Conservation (phyloP, 2,797 vertebrate species). For the Discoglossus pictus region DNA sequence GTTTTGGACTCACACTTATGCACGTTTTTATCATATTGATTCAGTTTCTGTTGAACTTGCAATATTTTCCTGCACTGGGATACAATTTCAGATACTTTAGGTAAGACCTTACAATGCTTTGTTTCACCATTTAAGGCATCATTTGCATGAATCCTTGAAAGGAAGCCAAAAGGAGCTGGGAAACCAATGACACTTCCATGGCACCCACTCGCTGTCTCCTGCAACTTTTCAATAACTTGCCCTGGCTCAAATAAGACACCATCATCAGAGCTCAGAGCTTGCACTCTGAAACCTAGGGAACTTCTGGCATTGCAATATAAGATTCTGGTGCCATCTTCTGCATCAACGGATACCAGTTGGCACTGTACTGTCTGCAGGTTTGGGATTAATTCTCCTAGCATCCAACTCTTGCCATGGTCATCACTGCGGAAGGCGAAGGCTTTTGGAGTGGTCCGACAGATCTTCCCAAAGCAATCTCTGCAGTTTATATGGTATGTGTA, state of each 20-base stretch:
- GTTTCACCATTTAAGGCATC: neutral
- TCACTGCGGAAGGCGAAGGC: slow-evolving; percentile 92
- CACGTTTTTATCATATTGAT: neutral
- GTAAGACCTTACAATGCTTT: neutral
- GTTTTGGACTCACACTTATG: neutral
- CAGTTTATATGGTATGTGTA: slow-evolving; percentile 91
- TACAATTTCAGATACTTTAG: neutral
- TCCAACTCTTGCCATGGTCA: slow-evolving; percentile 84
- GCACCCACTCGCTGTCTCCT: slow-evolving; percentile 85
- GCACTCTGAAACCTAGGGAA: slow-evolving; percentile 83
- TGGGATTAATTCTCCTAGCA: slow-evolving; percentile 79
- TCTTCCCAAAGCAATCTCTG: slow-evolving; percentile 83
- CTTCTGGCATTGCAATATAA: slow-evolving; percentile 93
- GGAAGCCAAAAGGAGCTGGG: slow-evolving; percentile 69
- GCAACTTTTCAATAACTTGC: slow-evolving; percentile 82
- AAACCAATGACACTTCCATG: slow-evolving; percentile 90
- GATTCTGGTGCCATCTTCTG: slow-evolving; percentile 77
- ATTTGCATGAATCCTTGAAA: neutral
- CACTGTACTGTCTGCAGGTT: slow-evolving; percentile 87
- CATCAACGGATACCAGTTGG: slow-evolving; percentile 87
- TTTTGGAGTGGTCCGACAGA: slow-evolving; percentile 84
- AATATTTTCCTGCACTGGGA: neutral
- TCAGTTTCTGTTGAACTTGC: neutral
- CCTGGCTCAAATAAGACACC: slow-evolving; percentile 82
- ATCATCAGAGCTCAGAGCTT: slow-evolving; percentile 83